Evolutionary conservation across 2,888 invertebrate genomes (phyloP), one percentile per base, ranked within the genome.

Genomic region (Trichopoda pennipes): DNA sequence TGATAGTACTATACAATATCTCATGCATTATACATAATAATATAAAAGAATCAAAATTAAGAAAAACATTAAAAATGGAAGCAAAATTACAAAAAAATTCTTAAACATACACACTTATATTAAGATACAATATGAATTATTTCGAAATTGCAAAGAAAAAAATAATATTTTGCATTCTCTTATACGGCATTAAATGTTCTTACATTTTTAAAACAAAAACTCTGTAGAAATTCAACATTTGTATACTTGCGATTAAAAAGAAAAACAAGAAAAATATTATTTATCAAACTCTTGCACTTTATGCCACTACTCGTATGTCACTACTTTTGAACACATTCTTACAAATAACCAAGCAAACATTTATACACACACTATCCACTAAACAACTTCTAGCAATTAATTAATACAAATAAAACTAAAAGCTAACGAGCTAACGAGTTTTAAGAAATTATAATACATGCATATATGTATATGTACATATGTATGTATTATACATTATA

Each of bases 1-100:
- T 89, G 88, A 89, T 89, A 89, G 88, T 87, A 87, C 86, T 89
- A 89, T 88, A 80, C 82, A 78, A 79, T 80, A 83, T 83, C 83
- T 80, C 83, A 83, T 80, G 80, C 77, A 81, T 77, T 75, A 80
- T 76, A 69, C 75, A 68, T 49, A 66, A 74, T 63, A 58, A 55
- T 9, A 53, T 28, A 28, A 28, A 28, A 28, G 28, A 28, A 28
- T 28, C 28, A 28, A 28, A 28, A 28, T 28, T 28, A 6, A 28
- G 17, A 35, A 35, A 35, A 61, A 17, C 17, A 47, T 7, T 17
- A 17, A 17, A 19, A 49, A 17, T 19, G 19, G 4, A 9, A 17
- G 19, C 2, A 49, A 7, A 49, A 19, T 19, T 1, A 49, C 8
- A 49, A 19, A n/a, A 17, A 49, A n/a, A 53, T 23, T 53, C 28